Base-by-base conservation (phyloP, 1,140 invertebrate species). In the Carposina sasakii region DNA sequence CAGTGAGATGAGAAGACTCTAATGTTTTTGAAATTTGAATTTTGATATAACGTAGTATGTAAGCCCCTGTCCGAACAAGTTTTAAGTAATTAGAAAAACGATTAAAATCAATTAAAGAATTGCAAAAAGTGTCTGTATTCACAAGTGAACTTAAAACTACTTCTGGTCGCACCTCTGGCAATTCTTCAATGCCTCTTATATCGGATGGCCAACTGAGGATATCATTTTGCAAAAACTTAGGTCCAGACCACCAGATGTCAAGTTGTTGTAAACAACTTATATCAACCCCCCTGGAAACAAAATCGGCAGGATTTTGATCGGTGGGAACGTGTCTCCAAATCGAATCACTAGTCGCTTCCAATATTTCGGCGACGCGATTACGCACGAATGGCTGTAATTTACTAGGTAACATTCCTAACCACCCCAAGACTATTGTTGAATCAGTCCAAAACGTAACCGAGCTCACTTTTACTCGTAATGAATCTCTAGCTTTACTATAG, bases 351-450 rank as follows among this genome's bases (percentile, higher is more conserved):
- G 24, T 54, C 6, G 54, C 22, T 4, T 63, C 49, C 42, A 74
- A 57, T 22, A 77, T 81, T 37, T 74, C 58, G 0, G 54, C 16
- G 0, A 82, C 60, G 21, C 78, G 30, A 56, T 83, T 76, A 0
- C 66, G 36, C 0, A 81, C 69, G 19, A 71, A 85, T 0, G 60
- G 48, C 16, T 69, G 54, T 5, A 76, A 45, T 6, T 50, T 23
- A 4, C 44, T 30, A 26, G 52, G 30, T n/a, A 9, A 4, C 36
- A 37, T 54, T 9, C 39, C 28, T 0, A 59, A 21, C 69, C 79
- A 81, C 26, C 53, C 34, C 13, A 81, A 39, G 2, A 52, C 57
- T 6, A 78, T 68, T 8, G 60, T 63, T 0, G 70, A 81, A 45
- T 78, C 69, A 0, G 63, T 65, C 70, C 77, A 82, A 22, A 48